These are phyloP conservation scores for Sialis lutaria DNA, from an alignment of 2,888 invertebrate species.

Conservation along the genomic window DNA sequence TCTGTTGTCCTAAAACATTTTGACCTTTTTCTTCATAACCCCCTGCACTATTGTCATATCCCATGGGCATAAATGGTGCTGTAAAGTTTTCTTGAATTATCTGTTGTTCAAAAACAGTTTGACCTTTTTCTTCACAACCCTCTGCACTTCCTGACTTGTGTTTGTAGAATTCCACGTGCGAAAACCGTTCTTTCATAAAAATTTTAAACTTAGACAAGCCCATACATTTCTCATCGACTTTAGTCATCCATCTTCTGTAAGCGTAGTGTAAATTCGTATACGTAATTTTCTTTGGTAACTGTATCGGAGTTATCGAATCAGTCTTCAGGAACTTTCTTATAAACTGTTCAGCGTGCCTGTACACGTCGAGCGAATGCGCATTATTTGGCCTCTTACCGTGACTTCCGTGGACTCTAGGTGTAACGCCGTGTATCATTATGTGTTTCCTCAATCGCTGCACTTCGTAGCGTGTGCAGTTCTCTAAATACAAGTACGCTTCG, in stretches of 20 bases:
- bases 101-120: slow-evolving; percentile 28
- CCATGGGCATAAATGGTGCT: no score
- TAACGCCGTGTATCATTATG: slow-evolving; percentile 61
- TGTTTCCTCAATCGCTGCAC: slow-evolving; percentile 61
- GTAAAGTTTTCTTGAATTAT: slow-evolving; percentile 17
- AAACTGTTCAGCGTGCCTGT: slow-evolving; percentile 61
- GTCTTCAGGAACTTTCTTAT: slow-evolving; percentile 49
- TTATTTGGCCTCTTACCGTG: slow-evolving; percentile 67
- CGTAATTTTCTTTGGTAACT: slow-evolving; percentile 36
- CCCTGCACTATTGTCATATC: no score
- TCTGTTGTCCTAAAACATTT: no score
- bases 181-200: slow-evolving; percentile 68
- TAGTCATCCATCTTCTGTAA: slow-evolving; percentile 51
- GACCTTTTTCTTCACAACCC: slow-evolving; percentile 22
- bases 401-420: slow-evolving; percentile 61
- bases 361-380: slow-evolving; percentile 60
- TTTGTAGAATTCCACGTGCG: slow-evolving; percentile 51
- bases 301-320: slow-evolving; percentile 32
- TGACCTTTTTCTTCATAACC: no score
- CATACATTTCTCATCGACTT: slow-evolving; percentile 56
- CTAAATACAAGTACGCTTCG: slow-evolving; percentile 61
- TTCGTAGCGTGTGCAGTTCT: slow-evolving; percentile 66
- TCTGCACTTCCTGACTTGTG: slow-evolving; percentile 34
- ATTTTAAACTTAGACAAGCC: slow-evolving; percentile 65
- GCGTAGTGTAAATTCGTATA: slow-evolving; percentile 57